Conservation (phyloP, 1,140 invertebrate species). For the Aphelenchoides fujianensis region DNA sequence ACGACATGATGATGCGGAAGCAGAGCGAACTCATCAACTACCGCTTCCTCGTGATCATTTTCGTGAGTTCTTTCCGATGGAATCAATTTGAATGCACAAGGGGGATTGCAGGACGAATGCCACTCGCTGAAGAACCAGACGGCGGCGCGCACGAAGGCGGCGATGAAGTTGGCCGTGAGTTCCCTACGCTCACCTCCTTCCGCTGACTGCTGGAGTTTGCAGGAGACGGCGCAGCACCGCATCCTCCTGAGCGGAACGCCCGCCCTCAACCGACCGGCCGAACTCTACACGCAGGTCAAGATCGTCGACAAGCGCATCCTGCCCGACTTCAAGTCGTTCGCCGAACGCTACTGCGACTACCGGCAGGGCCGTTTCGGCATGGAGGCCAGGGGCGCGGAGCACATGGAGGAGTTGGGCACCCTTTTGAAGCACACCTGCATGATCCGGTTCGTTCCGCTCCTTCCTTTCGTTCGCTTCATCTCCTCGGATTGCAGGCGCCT, state of each 20-base stretch:
- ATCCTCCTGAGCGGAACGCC: conserved; percentile 88
- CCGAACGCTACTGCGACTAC: conserved; percentile 78
- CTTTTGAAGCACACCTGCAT: conserved; percentile 67
- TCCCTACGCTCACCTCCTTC: no score
- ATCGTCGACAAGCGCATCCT: conserved; percentile 66
- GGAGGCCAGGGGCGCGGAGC: conserved; percentile 63
- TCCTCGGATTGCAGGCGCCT: conserved; percentile 71
- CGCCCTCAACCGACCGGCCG: conserved; percentile 80
- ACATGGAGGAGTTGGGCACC: conserved; percentile 63
- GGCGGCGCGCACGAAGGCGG: conserved; percentile 52
- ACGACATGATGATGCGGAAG: conserved; percentile 66
- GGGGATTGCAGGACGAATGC: conserved; percentile 40
- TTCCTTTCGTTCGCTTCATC: conserved; percentile 12
- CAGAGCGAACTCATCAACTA: no score
- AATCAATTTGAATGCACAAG: conserved; percentile 13
- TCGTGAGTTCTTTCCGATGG: conserved; percentile 72
- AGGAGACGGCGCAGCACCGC: conserved; percentile 68
- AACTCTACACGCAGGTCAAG: conserved; percentile 80
- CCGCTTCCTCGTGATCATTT: conserved; percentile 76
- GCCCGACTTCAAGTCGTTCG: conserved; percentile 66
- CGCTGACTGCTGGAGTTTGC: conserved; percentile 31
- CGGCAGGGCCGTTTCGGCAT: conserved; percentile 63
- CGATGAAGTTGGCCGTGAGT: conserved; percentile 45
- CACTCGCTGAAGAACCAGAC: conserved; percentile 47
- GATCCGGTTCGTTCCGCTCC: conserved; percentile 62